Evolutionary conservation across 2,113 vertebrate species (phyloP).

Genomic region (Deroptyus accipitrinus): DNA sequence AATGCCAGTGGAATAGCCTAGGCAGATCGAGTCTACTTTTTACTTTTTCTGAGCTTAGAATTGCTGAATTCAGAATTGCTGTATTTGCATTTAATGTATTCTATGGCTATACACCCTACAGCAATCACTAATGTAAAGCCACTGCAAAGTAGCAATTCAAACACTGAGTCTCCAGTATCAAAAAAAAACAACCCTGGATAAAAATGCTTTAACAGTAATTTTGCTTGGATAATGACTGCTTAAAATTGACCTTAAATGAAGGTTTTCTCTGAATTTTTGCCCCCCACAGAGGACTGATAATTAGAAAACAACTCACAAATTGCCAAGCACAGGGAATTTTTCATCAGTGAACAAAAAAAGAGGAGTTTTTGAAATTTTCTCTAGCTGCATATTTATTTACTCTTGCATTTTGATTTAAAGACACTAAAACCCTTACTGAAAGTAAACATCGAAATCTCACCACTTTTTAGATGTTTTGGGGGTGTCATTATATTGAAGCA

Average conservation of each 20-base stretch:
- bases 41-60: neutral
- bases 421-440: neutral
- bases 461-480: neutral
- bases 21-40: neutral
- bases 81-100: slow-evolving; percentile 25
- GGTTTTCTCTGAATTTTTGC: neutral
- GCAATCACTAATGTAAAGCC: neutral
- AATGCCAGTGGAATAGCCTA: neutral
- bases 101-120: neutral
- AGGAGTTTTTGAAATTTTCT: neutral
- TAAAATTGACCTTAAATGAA: neutral
- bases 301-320: neutral
- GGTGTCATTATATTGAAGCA: neutral
- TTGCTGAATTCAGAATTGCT: neutral
- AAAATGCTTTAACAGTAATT: neutral
- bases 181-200: neutral
- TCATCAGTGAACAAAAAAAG: neutral
- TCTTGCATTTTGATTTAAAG: neutral
- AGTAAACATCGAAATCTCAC: neutral
- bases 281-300: neutral
- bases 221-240: neutral
- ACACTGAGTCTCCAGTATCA: neutral
- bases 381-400: neutral
- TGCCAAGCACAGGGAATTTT: neutral
- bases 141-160: neutral